These are phyloP conservation scores for Lumbricus terrestris DNA, from an alignment of 2,888 invertebrate species.

Conservation along the genomic window DNA sequence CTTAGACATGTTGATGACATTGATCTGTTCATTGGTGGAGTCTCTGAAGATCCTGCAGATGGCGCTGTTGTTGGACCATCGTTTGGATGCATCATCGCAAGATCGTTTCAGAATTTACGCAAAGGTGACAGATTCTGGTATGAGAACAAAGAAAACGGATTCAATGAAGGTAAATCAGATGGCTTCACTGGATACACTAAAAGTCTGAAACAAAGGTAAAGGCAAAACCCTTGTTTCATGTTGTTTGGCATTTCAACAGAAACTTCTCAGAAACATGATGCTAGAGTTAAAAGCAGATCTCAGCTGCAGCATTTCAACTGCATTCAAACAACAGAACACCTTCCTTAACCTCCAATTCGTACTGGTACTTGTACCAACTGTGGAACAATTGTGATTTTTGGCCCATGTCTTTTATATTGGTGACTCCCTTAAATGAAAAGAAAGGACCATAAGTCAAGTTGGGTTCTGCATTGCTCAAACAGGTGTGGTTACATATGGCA, in stretches of 20 bases:
- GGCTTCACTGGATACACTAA: not conserved
- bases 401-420: not conserved
- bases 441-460: not conserved
- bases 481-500: not conserved
- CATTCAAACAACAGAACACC: too few relatives aligned
- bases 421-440: not conserved
- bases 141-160: conserved; percentile 64
- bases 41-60: conserved; percentile 75
- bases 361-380: not conserved
- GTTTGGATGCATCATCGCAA: conserved; percentile 77
- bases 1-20: conserved; percentile 76
- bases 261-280: too few relatives aligned
- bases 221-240: too few relatives aligned
- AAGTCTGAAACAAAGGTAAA: too few relatives aligned
- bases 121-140: conserved; percentile 86
- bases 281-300: too few relatives aligned
- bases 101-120: conserved; percentile 80
- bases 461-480: not conserved
- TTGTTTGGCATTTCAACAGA: too few relatives aligned
- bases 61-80: conserved; percentile 82
- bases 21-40: conserved; percentile 82
- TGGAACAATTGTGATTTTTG: not conserved
- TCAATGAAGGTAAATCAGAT: conserved; percentile 32
- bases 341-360: not conserved
- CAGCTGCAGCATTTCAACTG: too few relatives aligned